Conservation (phyloP, 2,888 invertebrate genomes). For the Stenchaetothrips biformis region DNA sequence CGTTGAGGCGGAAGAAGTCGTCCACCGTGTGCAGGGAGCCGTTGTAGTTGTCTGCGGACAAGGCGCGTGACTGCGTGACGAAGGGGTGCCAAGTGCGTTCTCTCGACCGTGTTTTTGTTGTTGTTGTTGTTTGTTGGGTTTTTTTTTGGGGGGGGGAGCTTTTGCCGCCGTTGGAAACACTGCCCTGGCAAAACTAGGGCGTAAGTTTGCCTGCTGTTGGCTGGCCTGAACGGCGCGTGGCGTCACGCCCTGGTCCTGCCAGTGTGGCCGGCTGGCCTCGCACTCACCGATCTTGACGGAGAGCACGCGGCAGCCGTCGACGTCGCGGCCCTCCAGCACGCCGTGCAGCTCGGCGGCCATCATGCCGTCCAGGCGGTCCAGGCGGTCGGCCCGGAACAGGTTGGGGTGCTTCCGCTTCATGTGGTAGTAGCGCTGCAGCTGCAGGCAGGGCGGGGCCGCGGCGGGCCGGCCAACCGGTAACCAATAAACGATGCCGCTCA, state of each 20-base stretch:
- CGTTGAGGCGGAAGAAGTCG: constrained; percentile 42
- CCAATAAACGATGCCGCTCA: too few species aligned
- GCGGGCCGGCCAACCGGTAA: not conserved
- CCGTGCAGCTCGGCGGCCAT: constrained; percentile 46
- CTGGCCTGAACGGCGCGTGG: too few species aligned
- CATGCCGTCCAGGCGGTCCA: constrained; percentile 36
- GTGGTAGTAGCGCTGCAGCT: constrained; percentile 40
- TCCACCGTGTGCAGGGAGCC: constrained; percentile 39
- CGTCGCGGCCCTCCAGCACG: constrained; percentile 67
- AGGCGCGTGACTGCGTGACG: too few species aligned
- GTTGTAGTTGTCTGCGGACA: constrained; percentile 37
- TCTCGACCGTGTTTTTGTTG: too few species aligned
- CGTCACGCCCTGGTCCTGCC: too few species aligned
- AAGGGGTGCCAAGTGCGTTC: too few species aligned
- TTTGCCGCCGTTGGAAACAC: too few species aligned
- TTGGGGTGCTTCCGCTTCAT: constrained; percentile 38
- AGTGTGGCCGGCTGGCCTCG: too few species aligned
- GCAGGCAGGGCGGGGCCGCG: not conserved
- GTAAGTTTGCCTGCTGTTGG: too few species aligned
- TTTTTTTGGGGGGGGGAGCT: too few species aligned
- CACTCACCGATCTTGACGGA: constrained; percentile 65
- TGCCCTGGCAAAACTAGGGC: too few species aligned
- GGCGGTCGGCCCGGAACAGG: constrained; percentile 37
- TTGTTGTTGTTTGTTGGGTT: too few species aligned
- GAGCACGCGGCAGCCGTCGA: constrained; percentile 67